Conservation (phyloP, 2,797 vertebrate genomes). For the Sebastiscus albofasciatus region DNA sequence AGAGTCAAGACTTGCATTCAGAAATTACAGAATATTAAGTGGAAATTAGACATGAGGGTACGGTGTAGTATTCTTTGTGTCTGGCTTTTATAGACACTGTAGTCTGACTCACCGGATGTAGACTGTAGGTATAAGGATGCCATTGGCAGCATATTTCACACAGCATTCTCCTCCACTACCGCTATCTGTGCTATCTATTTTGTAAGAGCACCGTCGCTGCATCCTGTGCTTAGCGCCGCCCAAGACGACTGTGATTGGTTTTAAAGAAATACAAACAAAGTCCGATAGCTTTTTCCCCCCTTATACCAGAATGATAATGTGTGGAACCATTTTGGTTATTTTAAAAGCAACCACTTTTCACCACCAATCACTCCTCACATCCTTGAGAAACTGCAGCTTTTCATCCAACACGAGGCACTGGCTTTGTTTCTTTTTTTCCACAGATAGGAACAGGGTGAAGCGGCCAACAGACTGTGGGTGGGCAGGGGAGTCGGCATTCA, state of each 20-base stretch:
- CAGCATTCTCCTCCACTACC: too few relatives aligned
- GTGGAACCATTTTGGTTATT: background rate
- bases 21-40: background rate
- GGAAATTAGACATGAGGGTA: background rate
- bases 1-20: constrained; percentile 12
- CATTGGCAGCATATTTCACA: too few relatives aligned
- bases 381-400: constrained; percentile 14
- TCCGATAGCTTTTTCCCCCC: too few relatives aligned
- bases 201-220: too few relatives aligned
- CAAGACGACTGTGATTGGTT: too few relatives aligned
- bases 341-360: constrained; percentile 11
- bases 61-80: background rate
- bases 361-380: background rate
- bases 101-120: background rate
- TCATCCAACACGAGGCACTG: constrained; percentile 19
- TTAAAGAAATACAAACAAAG: too few relatives aligned
- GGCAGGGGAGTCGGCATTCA: constrained; percentile 26
- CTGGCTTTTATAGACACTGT: background rate
- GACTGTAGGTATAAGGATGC: background rate
- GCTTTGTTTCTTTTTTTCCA: constrained; percentile 11
- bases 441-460: constrained; percentile 31
- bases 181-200: too few relatives aligned
- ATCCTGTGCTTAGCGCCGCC: too few relatives aligned
- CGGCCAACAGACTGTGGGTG: constrained; percentile 40
- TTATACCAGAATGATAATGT: background rate